These are phyloP conservation scores for Eurypyga helias DNA, from an alignment of 2,113 vertebrate genomes.

Conservation along the genomic window DNA sequence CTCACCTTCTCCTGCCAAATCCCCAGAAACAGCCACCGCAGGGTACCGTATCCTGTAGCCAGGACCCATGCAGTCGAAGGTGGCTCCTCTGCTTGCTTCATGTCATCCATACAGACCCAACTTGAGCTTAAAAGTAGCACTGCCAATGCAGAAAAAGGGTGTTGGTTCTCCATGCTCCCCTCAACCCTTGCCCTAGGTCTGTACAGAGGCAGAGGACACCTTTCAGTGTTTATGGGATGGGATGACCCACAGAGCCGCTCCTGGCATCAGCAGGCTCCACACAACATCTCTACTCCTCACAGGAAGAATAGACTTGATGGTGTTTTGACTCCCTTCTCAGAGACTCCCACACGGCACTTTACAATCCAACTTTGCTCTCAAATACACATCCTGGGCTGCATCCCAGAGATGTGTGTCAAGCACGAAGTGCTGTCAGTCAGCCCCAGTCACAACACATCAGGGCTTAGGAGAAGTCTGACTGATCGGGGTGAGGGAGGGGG, in stretches of 20 bases:
- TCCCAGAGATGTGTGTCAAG: constrained; percentile 61
- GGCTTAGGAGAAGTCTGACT: constrained; percentile 51
- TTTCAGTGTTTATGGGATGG: background rate
- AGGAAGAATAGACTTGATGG: constrained; percentile 27
- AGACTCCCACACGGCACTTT: constrained; percentile 66
- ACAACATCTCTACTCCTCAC: background rate
- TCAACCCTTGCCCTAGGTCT: background rate
- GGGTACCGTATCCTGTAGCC: too few relatives aligned
- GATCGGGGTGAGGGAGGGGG: background rate
- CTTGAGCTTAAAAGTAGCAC: background rate
- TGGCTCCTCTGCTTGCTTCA: background rate
- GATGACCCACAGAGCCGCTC: background rate
- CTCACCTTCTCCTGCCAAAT: background rate
- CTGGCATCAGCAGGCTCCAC: background rate
- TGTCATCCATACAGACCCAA: background rate
- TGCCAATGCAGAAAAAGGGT: background rate
- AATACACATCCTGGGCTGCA: constrained; percentile 59
- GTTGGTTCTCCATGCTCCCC: background rate
- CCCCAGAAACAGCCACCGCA: background rate
- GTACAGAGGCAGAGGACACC: background rate
- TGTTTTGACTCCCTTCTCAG: constrained; percentile 72
- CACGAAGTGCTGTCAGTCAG: constrained; percentile 66
- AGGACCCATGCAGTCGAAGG: background rate
- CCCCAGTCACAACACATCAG: constrained; percentile 74
- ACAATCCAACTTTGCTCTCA: constrained; percentile 61